Conservation (phyloP, 2,113 vertebrate species). For the Neoarius graeffei region DNA sequence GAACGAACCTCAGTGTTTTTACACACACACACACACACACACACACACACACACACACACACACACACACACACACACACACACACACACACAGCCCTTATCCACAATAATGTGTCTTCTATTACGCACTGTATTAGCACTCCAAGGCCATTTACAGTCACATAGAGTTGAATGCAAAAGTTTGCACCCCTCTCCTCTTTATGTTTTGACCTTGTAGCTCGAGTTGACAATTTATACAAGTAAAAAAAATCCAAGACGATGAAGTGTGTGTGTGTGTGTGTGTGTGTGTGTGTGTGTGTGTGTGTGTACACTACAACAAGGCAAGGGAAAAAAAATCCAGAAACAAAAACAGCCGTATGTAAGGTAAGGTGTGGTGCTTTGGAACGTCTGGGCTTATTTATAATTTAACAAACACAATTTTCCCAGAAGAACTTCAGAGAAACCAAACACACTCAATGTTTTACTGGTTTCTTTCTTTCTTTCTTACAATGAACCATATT, state of each 20-base stretch:
- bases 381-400: neutral
- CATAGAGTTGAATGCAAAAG: neutral
- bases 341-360: neutral
- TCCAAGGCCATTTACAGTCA: neutral
- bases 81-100: neutral
- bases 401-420: neutral
- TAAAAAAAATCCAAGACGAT: neutral
- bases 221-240: neutral
- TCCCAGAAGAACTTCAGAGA: neutral
- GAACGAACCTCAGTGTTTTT: too few relatives aligned
- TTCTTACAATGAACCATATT: neutral
- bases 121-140: neutral
- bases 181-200: neutral
- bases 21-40: too few relatives aligned
- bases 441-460: neutral
- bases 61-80: too few relatives aligned
- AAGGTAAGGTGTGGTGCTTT: neutral
- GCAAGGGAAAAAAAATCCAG: neutral
- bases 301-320: neutral
- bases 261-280: neutral
- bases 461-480: neutral
- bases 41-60: too few relatives aligned
- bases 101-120: neutral
- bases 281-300: too few relatives aligned
- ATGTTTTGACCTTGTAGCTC: neutral